Evolutionary conservation across 2,888 invertebrate species (phyloP), one percentile per base, ranked within the genome.

Genomic region (Zygothrica quintamaculata): DNA sequence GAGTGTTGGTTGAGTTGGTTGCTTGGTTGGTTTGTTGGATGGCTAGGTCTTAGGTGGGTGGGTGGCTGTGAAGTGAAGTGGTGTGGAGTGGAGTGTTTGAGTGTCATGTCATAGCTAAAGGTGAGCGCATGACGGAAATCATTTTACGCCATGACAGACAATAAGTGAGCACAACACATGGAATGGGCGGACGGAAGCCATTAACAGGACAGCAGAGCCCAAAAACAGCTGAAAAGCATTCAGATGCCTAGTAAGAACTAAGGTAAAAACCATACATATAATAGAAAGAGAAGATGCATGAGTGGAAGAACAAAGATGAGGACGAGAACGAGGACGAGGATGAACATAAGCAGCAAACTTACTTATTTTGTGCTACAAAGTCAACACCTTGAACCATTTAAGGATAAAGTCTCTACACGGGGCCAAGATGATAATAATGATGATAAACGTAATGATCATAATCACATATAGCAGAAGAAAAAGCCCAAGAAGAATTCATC

Each of bases 381-480:
- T 77, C 81, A 80, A 84, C 80, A 84, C 80, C 80, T 81, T 81
- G 80, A 81, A 81, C 84, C 80, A 81, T 78, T 84, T 80, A 70
- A 74, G 73, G 61, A 65, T 46, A 66, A 12, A 42, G 22, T 25
- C 1, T 50, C 12, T 18, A 13, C 16, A n/a, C 37, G 36, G 33
- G n/a, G 9, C n/a, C 25, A 37, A 39, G 29, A 29, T 22, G 18
- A 22, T 22, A 5, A 22, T 22, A 5, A 22, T 22, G 12, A 26
- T 29, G 12, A 26, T 43, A 9, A 22, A 18, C 22, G 9, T 55
- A 50, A 67, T 61, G 67, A 67, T 55, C 67, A 55, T 44, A 53
- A 48, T 40, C 39, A 11, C 22, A 39, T 29, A 37, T 16, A 40
- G 33, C 42, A 29, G 64, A 25, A 40, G 40, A 40, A 31, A 51